Conservation (phyloP, 2,888 invertebrate genomes). For the Mesopsocus fuscifrons region DNA sequence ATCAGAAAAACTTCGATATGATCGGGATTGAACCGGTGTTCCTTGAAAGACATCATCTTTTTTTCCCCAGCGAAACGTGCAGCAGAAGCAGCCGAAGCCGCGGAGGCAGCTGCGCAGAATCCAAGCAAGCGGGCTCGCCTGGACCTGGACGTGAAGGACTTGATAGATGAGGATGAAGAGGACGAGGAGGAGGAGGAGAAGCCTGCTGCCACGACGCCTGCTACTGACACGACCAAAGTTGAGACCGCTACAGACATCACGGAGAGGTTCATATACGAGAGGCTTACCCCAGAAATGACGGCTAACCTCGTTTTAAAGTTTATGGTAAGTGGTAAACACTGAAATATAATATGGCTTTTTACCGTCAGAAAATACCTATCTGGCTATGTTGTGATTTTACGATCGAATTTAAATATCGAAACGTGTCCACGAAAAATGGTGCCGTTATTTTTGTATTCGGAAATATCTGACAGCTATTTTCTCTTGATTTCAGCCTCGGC, state of each 20-base stretch:
- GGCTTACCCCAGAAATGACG: slow-evolving; percentile 38
- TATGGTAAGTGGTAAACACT: slow-evolving; percentile 28
- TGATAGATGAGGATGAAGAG: slow-evolving; percentile 24
- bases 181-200: slow-evolving; percentile 31
- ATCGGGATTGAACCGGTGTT: too few species aligned
- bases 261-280: slow-evolving; percentile 36
- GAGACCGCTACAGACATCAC: slow-evolving; percentile 44
- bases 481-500: slow-evolving; percentile 31
- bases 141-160: slow-evolving; percentile 20
- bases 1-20: too few species aligned
- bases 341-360: too few species aligned
- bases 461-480: too few species aligned
- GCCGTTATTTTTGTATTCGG: too few species aligned
- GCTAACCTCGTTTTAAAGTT: slow-evolving; percentile 42
- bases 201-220: slow-evolving; percentile 26
- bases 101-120: not conserved
- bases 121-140: slow-evolving; percentile 20
- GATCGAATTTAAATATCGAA: too few species aligned
- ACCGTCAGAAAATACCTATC: too few species aligned
- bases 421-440: too few species aligned
- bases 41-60: too few species aligned
- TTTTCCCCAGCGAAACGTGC: slow-evolving; percentile 15
- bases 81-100: slow-evolving; percentile 18
- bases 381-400: too few species aligned
- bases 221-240: slow-evolving; percentile 33